Evolutionary conservation across 1,140 invertebrate species (phyloP).

Genomic region (Leucophenga varia): DNA sequence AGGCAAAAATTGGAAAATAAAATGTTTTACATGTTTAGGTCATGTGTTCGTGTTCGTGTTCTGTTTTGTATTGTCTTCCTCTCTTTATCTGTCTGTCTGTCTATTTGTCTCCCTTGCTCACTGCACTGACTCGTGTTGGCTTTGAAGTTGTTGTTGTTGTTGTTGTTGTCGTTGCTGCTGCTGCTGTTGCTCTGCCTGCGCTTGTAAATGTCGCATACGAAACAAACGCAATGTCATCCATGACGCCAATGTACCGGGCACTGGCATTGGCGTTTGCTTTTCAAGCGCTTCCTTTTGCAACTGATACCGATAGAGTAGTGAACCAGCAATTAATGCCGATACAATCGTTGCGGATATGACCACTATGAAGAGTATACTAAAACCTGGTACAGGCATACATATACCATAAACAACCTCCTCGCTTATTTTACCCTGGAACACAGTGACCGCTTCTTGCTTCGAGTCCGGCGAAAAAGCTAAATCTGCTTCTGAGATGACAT

Average conservation of each 20-base stretch:
- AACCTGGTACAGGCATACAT: constrained; percentile 84
- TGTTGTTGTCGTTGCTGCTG: constrained; percentile 25
- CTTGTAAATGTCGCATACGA: constrained; percentile 59
- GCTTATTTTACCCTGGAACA: constrained; percentile 82
- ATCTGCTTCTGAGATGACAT: constrained; percentile 90
- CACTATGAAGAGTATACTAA: constrained; percentile 83
- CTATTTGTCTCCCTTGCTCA: constrained; percentile 15
- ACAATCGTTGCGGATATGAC: constrained; percentile 82
- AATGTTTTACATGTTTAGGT: too few species aligned
- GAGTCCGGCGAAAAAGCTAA: constrained; percentile 84
- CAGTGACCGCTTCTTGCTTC: constrained; percentile 76
- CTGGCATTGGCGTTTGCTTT: constrained; percentile 58
- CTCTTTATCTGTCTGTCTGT: too few species aligned
- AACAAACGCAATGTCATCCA: constrained; percentile 73
- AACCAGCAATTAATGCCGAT: constrained; percentile 75
- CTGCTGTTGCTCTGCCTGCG: constrained; percentile 40
- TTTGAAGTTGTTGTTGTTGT: constrained; percentile 19
- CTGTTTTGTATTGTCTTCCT: too few species aligned
- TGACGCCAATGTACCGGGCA: constrained; percentile 65
- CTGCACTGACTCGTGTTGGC: constrained; percentile 37
- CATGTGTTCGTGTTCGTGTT: too few species aligned
- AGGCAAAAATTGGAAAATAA: too few species aligned
- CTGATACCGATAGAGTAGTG: constrained; percentile 73
- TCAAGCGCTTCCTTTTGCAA: constrained; percentile 66
- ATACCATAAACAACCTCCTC: constrained; percentile 90